Evolutionary conservation across 2,797 vertebrate species (phyloP).

Genomic region (Molossus alvarezi): DNA sequence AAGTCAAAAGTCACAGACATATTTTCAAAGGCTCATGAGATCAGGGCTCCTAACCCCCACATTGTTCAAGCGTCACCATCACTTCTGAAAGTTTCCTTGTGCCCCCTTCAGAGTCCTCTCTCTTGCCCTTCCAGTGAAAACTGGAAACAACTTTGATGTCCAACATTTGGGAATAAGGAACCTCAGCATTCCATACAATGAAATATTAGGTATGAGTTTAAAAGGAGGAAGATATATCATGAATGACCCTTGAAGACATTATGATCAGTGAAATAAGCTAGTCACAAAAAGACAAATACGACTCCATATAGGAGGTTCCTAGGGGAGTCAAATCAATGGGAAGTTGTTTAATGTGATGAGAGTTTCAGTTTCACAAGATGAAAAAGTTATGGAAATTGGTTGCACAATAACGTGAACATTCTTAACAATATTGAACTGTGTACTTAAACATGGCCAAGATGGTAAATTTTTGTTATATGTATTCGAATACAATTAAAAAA

Average conservation of each 20-base stretch:
- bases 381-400: neutral
- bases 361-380: neutral
- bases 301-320: neutral
- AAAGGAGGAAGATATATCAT: neutral
- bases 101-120: neutral
- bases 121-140: neutral
- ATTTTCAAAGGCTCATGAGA: neutral
- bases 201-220: no score
- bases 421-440: neutral
- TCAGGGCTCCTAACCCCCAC: neutral
- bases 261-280: neutral
- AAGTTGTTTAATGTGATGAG: neutral
- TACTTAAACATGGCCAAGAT: neutral
- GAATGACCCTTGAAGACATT: neutral
- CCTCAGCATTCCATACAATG: neutral
- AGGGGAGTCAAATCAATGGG: neutral
- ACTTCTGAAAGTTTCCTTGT: neutral
- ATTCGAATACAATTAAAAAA: neutral
- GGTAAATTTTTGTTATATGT: neutral
- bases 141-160: neutral
- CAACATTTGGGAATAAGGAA: neutral
- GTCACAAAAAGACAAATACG: neutral
- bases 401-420: neutral
- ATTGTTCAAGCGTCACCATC: neutral
- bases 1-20: neutral